These are phyloP conservation scores for Lynx canadensis DNA, from an alignment of 2,113 vertebrate species.

Conservation along the genomic window DNA sequence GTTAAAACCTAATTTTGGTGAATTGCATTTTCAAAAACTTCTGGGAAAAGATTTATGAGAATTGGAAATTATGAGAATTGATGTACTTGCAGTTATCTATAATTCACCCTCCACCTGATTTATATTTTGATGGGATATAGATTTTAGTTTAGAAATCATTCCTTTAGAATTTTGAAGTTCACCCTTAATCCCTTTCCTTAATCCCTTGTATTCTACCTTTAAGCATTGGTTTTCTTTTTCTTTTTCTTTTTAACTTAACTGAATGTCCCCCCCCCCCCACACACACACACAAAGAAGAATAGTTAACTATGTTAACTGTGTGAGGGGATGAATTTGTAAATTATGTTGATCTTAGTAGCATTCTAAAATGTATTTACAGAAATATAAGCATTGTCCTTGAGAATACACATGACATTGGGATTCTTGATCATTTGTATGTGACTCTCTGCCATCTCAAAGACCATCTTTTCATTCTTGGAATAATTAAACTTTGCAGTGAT, in stretches of 20 bases:
- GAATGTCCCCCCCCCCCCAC: not conserved
- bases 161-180: not conserved
- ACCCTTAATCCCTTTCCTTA: not conserved
- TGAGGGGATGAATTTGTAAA: not conserved
- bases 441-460: not conserved
- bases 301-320: not conserved
- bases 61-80: not conserved
- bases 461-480: not conserved
- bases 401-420: not conserved
- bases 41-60: not conserved
- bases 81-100: not conserved
- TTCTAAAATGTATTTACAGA: not conserved
- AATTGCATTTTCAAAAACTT: not conserved
- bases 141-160: not conserved
- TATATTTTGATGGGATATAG: not conserved
- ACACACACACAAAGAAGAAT: not conserved
- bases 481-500: not conserved
- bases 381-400: not conserved
- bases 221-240: not conserved
- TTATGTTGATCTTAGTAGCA: not conserved
- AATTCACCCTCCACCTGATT: not conserved
- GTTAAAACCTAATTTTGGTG: not conserved
- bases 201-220: not conserved
- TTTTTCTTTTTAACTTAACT: not conserved
- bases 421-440: not conserved